Base-by-base conservation (phyloP, 2,113 vertebrate species). In the Addax nasomaculatus region DNA sequence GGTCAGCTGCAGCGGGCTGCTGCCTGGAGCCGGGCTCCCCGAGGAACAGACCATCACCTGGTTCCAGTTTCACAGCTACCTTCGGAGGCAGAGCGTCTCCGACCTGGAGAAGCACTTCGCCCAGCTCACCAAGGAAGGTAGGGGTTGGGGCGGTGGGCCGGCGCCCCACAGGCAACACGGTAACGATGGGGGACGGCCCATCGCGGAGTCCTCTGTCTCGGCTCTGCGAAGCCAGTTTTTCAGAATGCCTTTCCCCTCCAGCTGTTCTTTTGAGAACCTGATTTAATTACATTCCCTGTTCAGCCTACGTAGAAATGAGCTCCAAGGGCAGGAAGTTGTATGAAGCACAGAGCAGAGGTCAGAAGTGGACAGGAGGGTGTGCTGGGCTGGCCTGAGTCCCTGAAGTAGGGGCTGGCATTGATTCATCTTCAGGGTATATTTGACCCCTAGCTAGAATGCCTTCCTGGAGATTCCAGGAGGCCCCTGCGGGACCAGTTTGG, bases 111-210 rank as follows among this genome's bases (percentile, higher is more conserved):
- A 99, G 39, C 99, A 99, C 95, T 97, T 99, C 36, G 98, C 98
- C 1, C 99, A 97, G 29, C 99, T 99, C 3, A 99, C 99, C 47
- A 99, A 98, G 98, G 99, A 99, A 99, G 99, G 99, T 99, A 98
- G 47, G 81, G 51, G 60, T 64, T 16, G 10, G 43, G 25, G 25
- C 0, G 85, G 30, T 17, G 0, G 11, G 51, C 58, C 0, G 45
- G 85, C 27, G 8, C 19, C 55, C 78, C 49, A 51, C 53, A 0
- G 15, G 85, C 30, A 30, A 47, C 30, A 21, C 0, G 0, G 76
- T 6, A 5, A 21, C 3, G 1, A 13, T 15, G 2, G 3, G 64
- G 60, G 55, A 1, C 2, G 0, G 2, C 21, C 85, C 47, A 0
- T 4, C 0, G 0, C 0, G 10, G 86, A 49, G 23, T 6, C 12